Conservation (phyloP, 2,797 vertebrate genomes). For the Pogoniulus pusillus region DNA sequence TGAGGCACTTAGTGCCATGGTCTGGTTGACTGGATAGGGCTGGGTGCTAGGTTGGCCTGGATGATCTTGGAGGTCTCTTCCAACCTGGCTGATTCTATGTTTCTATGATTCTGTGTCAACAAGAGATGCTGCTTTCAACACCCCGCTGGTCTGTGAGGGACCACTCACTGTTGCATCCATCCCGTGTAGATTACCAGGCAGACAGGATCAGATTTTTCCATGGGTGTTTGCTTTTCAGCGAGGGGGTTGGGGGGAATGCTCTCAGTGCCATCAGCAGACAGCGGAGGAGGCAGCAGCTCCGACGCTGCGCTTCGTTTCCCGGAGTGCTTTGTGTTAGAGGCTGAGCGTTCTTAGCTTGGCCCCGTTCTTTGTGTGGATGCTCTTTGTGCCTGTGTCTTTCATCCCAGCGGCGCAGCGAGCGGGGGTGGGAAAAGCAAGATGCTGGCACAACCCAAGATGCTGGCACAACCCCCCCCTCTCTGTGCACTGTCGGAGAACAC, state of each 20-base stretch:
- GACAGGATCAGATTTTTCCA: neutral
- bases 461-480: too few relatives aligned
- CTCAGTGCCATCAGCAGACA: neutral
- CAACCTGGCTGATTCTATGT: too few relatives aligned
- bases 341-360: neutral
- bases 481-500: too few relatives aligned
- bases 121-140: neutral
- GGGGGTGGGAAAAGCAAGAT: neutral
- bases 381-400: neutral
- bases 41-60: too few relatives aligned
- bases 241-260: neutral
- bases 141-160: neutral
- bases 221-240: neutral
- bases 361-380: neutral
- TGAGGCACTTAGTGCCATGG: too few relatives aligned
- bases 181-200: neutral
- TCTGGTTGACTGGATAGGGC: too few relatives aligned
- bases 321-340: neutral
- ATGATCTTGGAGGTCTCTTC: too few relatives aligned
- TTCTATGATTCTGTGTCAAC: neutral
- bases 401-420: neutral
- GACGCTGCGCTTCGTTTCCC: neutral
- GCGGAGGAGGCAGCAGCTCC: neutral
- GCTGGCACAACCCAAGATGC: neutral
- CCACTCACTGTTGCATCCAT: accelerated